Evolutionary conservation across 2,113 vertebrate genomes (phyloP).

Genomic region (Pantherophis guttatus): DNA sequence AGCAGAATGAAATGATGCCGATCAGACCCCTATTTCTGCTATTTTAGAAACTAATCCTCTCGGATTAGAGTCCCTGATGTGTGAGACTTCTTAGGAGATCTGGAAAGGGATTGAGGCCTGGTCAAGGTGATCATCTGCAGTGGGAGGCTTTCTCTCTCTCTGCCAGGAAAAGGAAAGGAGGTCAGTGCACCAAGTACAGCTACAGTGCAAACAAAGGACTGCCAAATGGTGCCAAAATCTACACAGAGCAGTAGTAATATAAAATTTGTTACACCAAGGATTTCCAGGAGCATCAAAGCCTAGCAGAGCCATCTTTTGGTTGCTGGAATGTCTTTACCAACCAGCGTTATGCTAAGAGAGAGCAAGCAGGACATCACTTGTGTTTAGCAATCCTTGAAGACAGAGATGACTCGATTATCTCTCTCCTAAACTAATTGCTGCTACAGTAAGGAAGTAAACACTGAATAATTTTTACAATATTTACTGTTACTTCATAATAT

Average conservation of each 20-base stretch:
- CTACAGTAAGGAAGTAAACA: neutral
- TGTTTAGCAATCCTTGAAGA: neutral
- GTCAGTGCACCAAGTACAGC: neutral
- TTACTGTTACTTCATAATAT: neutral
- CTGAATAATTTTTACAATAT: neutral
- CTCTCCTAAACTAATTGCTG: neutral
- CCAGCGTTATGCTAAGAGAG: neutral
- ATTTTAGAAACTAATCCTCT: neutral
- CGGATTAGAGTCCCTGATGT: neutral
- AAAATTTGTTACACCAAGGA: neutral
- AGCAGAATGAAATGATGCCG: neutral
- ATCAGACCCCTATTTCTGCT: neutral
- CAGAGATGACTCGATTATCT: neutral
- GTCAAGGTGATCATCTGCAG: neutral
- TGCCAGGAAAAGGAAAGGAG: neutral
- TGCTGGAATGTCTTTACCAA: neutral
- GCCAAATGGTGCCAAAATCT: neutral
- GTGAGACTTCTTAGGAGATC: neutral
- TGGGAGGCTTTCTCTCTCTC: no score
- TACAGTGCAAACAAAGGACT: neutral
- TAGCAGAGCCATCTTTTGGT: neutral
- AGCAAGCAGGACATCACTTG: neutral
- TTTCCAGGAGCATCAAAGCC: neutral
- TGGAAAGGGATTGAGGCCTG: neutral
- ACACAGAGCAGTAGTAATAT: neutral